Evolutionary conservation across 1,140 invertebrate genomes (phyloP).

Genomic region (Sweltsa coloradensis): DNA sequence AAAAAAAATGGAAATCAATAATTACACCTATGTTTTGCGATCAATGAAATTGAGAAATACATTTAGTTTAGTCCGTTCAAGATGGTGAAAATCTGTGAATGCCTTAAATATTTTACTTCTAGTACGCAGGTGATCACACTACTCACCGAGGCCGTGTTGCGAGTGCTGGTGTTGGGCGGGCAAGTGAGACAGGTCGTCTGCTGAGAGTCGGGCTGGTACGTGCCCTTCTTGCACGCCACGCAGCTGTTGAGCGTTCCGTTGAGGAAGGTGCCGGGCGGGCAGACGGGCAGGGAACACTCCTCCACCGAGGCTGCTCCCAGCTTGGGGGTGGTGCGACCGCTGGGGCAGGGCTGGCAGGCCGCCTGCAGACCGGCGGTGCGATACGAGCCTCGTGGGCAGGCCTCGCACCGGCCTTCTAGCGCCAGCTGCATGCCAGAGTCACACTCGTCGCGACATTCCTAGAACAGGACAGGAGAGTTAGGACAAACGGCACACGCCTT

Average conservation of each 20-base stretch:
- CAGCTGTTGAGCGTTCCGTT: constrained; percentile 78
- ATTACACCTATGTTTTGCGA: too few relatives aligned
- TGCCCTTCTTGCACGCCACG: constrained; percentile 78
- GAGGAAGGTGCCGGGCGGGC: constrained; percentile 69
- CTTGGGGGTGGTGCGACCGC: constrained; percentile 76
- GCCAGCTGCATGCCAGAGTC: constrained; percentile 78
- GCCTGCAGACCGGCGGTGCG: constrained; percentile 77
- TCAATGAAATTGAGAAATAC: too few relatives aligned
- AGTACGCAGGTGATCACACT: too few relatives aligned
- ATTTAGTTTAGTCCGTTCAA: too few relatives aligned
- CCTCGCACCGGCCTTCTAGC: constrained; percentile 79
- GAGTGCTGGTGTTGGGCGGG: constrained; percentile 85
- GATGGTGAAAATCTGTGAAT: too few relatives aligned
- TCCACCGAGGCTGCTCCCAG: constrained; percentile 69
- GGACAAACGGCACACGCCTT: too few relatives aligned
- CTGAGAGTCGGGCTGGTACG: constrained; percentile 83
- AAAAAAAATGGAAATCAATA: too few relatives aligned
- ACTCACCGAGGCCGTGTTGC: constrained; percentile 62
- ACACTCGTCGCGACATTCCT: constrained; percentile 84
- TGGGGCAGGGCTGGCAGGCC: constrained; percentile 76
- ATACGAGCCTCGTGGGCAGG: constrained; percentile 84
- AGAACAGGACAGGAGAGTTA: too few relatives aligned
- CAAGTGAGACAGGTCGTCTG: constrained; percentile 81
- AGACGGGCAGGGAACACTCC: constrained; percentile 85
- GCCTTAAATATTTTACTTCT: too few relatives aligned